Evolutionary conservation across 35 echinoderm and acorn worm genomes (phyloP).

Genomic region (Heliocidaris erythrogramma): DNA sequence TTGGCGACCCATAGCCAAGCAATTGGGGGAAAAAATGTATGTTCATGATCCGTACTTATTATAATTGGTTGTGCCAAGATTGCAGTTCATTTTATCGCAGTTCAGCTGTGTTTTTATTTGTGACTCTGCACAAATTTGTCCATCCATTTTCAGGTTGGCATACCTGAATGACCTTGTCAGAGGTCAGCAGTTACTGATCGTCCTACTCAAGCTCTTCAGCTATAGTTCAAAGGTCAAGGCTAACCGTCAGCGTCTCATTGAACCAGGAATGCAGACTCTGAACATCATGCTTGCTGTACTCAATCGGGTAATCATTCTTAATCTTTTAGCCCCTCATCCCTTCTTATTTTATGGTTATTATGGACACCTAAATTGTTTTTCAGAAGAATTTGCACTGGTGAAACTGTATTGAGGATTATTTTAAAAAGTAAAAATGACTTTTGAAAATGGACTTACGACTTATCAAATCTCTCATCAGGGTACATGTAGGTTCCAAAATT

Average conservation of each 20-base stretch:
- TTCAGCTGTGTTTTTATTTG: not conserved
- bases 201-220: slow-evolving; percentile 84
- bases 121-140: no score
- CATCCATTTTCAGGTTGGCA: slow-evolving; percentile 67
- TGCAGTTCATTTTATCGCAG: not conserved
- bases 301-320: slow-evolving; percentile 68
- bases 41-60: no score
- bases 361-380: not conserved
- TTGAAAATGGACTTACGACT: no score
- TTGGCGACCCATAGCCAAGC: no score
- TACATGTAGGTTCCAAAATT: no score
- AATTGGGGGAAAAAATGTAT: not conserved
- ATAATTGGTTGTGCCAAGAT: not conserved
- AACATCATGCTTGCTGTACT: slow-evolving; percentile 99
- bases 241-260: slow-evolving; percentile 86
- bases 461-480: no score
- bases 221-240: slow-evolving; percentile 94
- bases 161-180: slow-evolving; percentile 86
- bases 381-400: no score
- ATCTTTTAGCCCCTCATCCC: not conserved
- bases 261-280: slow-evolving; percentile 83
- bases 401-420: no score
- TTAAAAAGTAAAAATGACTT: no score
- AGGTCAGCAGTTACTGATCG: slow-evolving; percentile 85
- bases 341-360: not conserved